A percentile compares a stretch with the other conserved stretches of the same genome.
phyloP scores from a whole-genome alignment of 2,888 invertebrate genomes.

The Mallateleia sp. region DNA sequence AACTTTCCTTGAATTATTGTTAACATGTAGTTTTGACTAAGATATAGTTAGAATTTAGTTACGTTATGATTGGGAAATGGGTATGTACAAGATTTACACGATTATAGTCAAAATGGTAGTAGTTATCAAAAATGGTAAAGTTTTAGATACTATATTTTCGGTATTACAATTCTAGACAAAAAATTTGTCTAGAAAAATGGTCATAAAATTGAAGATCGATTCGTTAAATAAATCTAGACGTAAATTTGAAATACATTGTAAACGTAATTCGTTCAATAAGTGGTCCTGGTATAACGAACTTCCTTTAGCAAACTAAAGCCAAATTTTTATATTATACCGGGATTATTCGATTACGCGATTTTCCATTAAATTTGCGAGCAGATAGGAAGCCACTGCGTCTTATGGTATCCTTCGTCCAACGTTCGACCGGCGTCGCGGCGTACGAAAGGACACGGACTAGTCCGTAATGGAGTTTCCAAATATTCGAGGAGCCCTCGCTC shows the following conservation, averaged over 20 bases:
- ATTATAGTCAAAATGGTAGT: too few species aligned
- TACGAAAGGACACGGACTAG: slow-evolving; percentile 87
- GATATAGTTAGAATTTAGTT: too few species aligned
- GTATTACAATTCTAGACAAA: too few species aligned
- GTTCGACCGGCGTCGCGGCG: slow-evolving; percentile 75
- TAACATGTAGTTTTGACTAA: neutral
- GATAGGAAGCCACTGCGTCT: slow-evolving; percentile 69
- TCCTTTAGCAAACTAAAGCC: slow-evolving; percentile 24
- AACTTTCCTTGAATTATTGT: too few species aligned
- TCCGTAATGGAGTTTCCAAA: slow-evolving; percentile 90
- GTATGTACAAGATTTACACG: too few species aligned
- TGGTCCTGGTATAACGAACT: slow-evolving; percentile 12
- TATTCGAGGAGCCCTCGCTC: slow-evolving; percentile 89
- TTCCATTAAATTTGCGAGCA: slow-evolving; percentile 73
- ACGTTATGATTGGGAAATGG: too few species aligned
- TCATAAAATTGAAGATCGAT: too few species aligned
- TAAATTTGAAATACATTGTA: too few species aligned
- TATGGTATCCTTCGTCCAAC: slow-evolving; percentile 73
- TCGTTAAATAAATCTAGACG: too few species aligned
- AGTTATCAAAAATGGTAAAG: too few species aligned
- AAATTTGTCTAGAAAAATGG: too few species aligned
- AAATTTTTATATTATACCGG: slow-evolving; percentile 34
- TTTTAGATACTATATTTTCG: too few species aligned
- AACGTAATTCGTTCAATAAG: neutral
- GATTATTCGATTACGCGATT: slow-evolving; percentile 63